phyloP scores from a whole-genome alignment of 2,888 invertebrate genomes.

The Galeruca laticollis region DNA sequence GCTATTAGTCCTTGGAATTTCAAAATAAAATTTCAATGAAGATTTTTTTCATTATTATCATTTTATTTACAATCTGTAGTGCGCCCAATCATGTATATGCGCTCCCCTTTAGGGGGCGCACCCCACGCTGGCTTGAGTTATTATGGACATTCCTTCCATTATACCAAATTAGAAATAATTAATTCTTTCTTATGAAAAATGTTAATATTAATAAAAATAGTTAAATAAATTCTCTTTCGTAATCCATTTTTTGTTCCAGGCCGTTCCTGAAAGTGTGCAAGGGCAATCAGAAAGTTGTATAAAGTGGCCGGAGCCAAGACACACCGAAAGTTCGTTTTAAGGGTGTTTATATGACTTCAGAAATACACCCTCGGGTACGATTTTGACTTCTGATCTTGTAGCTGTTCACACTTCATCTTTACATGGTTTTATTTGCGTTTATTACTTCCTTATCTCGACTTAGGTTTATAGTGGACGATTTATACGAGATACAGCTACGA shows the following conservation, averaged over 20 bases:
- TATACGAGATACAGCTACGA: not conserved
- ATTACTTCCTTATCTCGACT: conserved; percentile 31
- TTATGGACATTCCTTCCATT: no score
- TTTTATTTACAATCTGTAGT: no score
- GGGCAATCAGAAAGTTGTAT: conserved; percentile 47
- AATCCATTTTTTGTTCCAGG: not conserved
- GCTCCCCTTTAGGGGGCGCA: no score
- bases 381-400: conserved; percentile 55
- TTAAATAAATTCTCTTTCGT: no score
- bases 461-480: not conserved
- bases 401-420: conserved; percentile 49
- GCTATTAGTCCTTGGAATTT: no score
- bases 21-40: no score
- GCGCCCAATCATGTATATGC: no score
- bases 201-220: no score
- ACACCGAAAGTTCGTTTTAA: conserved; percentile 56
- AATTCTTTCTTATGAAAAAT: no score
- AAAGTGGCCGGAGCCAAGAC: conserved; percentile 47
- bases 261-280: conserved; percentile 24
- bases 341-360: conserved; percentile 60
- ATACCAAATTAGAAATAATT: no score
- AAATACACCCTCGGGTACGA: conserved; percentile 58
- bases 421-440: conserved; percentile 46
- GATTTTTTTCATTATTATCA: no score
- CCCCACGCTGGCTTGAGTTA: no score